Percentiles rank a stretch among this genome's conserved stretches.
Evolutionary conservation across 2,113 vertebrate species (phyloP).

Genomic region (Ceyx margarethae): DNA sequence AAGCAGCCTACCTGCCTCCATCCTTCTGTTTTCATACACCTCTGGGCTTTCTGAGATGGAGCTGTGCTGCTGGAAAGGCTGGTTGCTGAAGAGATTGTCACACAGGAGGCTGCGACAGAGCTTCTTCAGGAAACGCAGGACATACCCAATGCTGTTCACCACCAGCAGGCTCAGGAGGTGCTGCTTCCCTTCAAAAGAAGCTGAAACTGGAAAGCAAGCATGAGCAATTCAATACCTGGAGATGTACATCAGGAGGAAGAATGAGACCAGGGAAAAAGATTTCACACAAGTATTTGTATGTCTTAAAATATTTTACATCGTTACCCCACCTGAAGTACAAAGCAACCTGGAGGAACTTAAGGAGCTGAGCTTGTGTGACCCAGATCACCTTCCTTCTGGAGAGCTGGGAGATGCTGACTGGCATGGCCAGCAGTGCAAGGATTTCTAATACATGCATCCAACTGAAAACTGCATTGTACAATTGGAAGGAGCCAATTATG

Average conservation of each 20-base stretch:
- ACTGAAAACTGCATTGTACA: background rate
- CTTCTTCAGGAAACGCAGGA: conserved; percentile 95
- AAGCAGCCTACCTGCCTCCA: conserved; percentile 70
- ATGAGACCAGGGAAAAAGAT: background rate
- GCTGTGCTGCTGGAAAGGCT: conserved; percentile 82
- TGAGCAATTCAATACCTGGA: background rate
- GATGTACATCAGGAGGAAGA: background rate
- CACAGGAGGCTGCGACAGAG: conserved; percentile 92
- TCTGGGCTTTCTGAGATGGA: conserved; percentile 56
- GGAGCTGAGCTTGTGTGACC: background rate
- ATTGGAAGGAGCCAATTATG: background rate
- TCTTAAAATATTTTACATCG: background rate
- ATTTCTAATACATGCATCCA: background rate
- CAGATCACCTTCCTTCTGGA: background rate
- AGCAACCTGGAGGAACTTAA: background rate
- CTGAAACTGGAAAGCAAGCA: conserved; percentile 75
- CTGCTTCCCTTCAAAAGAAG: conserved; percentile 95
- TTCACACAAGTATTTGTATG: background rate
- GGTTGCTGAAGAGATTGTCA: conserved; percentile 95
- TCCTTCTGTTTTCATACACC: conserved; percentile 38
- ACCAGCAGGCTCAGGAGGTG: conserved; percentile 90
- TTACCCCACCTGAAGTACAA: background rate
- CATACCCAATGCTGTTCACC: conserved; percentile 92
- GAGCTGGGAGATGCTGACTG: background rate
- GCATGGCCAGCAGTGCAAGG: background rate